Percentiles rank a stretch among this genome's conserved stretches.
phyloP scores from a whole-genome alignment of 2,113 vertebrate genomes.

The Perccottus glenii region DNA sequence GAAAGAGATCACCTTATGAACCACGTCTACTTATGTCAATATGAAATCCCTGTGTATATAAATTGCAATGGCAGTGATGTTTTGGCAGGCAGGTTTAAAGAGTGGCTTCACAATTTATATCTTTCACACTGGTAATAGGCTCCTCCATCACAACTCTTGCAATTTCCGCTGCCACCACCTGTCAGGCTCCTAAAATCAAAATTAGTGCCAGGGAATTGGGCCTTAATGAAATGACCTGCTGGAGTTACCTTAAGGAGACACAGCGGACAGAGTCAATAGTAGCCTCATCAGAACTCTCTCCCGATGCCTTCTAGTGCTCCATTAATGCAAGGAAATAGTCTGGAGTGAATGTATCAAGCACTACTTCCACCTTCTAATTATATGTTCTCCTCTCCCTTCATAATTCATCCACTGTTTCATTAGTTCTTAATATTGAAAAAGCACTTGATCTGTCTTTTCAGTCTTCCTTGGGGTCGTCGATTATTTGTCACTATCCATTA shows the following conservation, averaged over 20 bases:
- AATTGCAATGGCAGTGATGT: conserved; percentile 39
- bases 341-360: conserved; percentile 71
- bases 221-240: conserved; percentile 75
- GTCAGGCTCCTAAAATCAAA: conserved; percentile 74
- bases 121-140: conserved; percentile 68
- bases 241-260: conserved; percentile 71
- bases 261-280: conserved; percentile 57
- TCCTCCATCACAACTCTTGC: conserved; percentile 46
- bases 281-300: conserved; percentile 65
- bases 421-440: conserved; percentile 65
- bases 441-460: conserved; percentile 53
- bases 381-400: conserved; percentile 48
- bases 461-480: conserved; percentile 44
- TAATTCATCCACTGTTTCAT: conserved; percentile 72
- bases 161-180: conserved; percentile 71
- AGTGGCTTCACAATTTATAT: conserved; percentile 62
- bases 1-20: not conserved
- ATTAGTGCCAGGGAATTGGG: conserved; percentile 68
- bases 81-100: conserved; percentile 66
- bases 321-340: conserved; percentile 76
- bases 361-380: conserved; percentile 69
- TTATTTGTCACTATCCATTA: conserved; percentile 65
- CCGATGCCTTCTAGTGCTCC: conserved; percentile 38
- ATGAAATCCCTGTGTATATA: not conserved
- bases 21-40: not conserved